A percentile compares a stretch with the other conserved stretches of the same genome.
These are phyloP conservation scores for Odontesthes bonariensis DNA, from an alignment of 2,113 vertebrate genomes.

Conservation along the genomic window DNA sequence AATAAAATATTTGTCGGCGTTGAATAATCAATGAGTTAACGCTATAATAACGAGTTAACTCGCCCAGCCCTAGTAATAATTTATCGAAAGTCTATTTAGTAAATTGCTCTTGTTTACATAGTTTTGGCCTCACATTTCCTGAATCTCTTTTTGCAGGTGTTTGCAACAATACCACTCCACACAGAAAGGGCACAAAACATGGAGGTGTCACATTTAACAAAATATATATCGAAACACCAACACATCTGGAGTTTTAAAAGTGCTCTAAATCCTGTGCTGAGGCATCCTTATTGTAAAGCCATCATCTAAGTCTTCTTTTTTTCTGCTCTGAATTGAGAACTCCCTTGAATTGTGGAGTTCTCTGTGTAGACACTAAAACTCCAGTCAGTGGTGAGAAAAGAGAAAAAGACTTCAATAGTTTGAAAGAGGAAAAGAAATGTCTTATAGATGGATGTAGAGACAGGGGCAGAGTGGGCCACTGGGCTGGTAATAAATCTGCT, in stretches of 20 bases:
- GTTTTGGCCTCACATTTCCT: too few relatives aligned
- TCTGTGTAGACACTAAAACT: slow-evolving; percentile 38
- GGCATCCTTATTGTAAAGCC: neutral
- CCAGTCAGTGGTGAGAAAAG: slow-evolving; percentile 29
- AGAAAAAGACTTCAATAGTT: slow-evolving; percentile 4
- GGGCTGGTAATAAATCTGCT: slow-evolving; percentile 58
- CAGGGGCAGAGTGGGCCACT: slow-evolving; percentile 22
- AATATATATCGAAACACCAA: too few relatives aligned
- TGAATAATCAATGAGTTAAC: too few relatives aligned
- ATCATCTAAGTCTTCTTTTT: neutral
- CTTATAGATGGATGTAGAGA: slow-evolving; percentile 15
- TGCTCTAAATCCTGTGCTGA: neutral
- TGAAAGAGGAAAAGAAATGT: neutral
- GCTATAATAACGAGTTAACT: too few relatives aligned
- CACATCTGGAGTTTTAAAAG: neutral
- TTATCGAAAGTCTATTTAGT: too few relatives aligned
- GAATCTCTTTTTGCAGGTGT: too few relatives aligned
- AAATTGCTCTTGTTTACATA: too few relatives aligned
- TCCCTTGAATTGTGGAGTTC: slow-evolving; percentile 45
- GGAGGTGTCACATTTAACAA: too few relatives aligned
- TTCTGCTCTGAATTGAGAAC: neutral
- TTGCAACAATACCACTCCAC: too few relatives aligned
- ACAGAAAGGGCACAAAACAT: too few relatives aligned
- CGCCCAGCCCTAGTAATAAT: too few relatives aligned
- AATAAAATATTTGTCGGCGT: too few relatives aligned